Percentiles rank a stretch among this genome's conserved stretches.
These are phyloP conservation scores for Leptura quadrifasciata DNA, from an alignment of 2,888 invertebrate genomes.

Conservation along the genomic window DNA sequence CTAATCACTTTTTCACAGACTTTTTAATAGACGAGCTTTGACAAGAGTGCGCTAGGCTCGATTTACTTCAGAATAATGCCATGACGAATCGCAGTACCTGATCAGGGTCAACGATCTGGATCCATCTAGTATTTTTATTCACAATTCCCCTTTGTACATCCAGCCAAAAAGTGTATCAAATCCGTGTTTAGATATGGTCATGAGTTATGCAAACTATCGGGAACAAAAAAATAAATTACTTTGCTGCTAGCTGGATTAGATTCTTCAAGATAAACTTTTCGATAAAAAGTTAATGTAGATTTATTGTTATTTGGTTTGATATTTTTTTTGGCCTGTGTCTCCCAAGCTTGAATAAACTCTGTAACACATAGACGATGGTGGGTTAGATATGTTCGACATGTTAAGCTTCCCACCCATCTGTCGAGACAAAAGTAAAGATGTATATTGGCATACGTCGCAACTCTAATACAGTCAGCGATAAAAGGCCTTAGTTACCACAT, in stretches of 20 bases:
- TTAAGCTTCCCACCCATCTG: neutral
- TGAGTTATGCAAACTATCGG: conserved; percentile 53
- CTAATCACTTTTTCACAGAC: neutral
- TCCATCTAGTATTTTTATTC: conserved; percentile 43
- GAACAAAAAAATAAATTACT: conserved; percentile 49
- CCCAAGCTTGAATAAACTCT: neutral
- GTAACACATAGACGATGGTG: neutral
- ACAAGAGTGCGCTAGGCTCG: conserved; percentile 21
- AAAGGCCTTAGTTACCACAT: no score
- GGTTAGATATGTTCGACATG: neutral
- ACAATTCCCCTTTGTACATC: conserved; percentile 40
- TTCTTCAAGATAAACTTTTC: conserved; percentile 42
- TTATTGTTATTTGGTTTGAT: conserved; percentile 42
- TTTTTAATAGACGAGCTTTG: conserved; percentile 26
- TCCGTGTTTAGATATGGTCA: conserved; percentile 50
- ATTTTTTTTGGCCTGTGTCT: conserved; percentile 5
- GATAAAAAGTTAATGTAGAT: conserved; percentile 44
- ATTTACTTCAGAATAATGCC: conserved; percentile 37
- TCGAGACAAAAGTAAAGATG: neutral
- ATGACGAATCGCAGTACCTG: conserved; percentile 41
- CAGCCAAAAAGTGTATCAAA: conserved; percentile 54
- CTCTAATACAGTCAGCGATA: no score
- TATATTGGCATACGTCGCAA: no score
- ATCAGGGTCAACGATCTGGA: conserved; percentile 41
- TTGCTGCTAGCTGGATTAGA: conserved; percentile 37